Evolutionary conservation across 2,797 vertebrate genomes (phyloP).

Genomic region (Pangasius djambal): DNA sequence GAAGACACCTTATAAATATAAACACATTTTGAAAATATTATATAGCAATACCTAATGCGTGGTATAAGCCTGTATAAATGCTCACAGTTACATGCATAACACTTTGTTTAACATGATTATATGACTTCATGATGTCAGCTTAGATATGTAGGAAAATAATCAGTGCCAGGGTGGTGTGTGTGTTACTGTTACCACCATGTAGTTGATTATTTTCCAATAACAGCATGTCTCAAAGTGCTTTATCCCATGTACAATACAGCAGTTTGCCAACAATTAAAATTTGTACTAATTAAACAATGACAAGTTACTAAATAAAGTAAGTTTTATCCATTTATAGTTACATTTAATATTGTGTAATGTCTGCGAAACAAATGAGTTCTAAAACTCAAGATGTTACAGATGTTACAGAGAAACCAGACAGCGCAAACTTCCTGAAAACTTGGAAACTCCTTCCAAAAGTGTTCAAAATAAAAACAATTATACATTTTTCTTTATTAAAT

Average conservation of each 20-base stretch:
- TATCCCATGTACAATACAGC: not conserved
- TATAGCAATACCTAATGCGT: not conserved
- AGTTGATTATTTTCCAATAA: not conserved
- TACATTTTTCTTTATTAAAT: not conserved
- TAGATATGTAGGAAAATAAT: not conserved
- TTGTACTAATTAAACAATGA: not conserved
- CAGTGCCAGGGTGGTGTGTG: not conserved
- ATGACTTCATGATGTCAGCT: not conserved
- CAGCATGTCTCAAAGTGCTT: not conserved
- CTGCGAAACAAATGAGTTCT: not conserved
- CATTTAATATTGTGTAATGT: not conserved
- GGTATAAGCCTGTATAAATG: not conserved
- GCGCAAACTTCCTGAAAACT: not conserved
- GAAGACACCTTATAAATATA: not conserved
- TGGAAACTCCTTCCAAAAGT: not conserved
- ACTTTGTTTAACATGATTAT: not conserved
- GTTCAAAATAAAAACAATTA: not conserved
- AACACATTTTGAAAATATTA: not conserved
- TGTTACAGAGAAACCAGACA: not conserved
- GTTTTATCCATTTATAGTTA: not conserved
- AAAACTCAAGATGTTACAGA: no score
- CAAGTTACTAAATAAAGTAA: not conserved
- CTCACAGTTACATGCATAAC: not conserved
- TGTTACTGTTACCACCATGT: not conserved
- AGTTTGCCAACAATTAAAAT: not conserved